Conservation (phyloP, 2,113 vertebrate genomes). For the Echinops telfairi region DNA sequence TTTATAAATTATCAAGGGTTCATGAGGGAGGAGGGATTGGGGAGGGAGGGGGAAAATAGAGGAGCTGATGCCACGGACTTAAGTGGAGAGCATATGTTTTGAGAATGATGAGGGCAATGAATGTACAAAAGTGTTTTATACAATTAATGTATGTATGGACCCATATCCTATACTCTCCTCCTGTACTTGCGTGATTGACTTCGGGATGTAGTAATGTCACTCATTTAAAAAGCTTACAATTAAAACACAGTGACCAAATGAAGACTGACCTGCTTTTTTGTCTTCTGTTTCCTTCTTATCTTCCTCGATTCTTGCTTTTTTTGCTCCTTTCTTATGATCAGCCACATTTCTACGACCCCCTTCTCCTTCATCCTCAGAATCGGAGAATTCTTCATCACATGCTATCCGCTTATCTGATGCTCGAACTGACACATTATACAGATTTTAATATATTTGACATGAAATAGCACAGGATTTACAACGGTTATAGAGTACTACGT, state of each 20-base stretch:
- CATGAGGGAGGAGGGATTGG: no score
- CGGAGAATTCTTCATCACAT: slow-evolving; percentile 96
- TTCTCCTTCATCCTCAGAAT: slow-evolving; percentile 97
- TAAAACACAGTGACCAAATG: background rate
- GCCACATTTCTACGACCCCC: slow-evolving; percentile 93
- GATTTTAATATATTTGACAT: slow-evolving; percentile 19
- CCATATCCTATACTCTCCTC: background rate
- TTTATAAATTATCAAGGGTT: no score
- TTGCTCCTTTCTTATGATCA: slow-evolving; percentile 94
- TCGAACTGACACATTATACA: slow-evolving; percentile 87
- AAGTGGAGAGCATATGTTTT: no score
- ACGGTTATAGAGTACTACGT: background rate
- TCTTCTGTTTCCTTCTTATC: slow-evolving; percentile 94
- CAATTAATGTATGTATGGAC: no score
- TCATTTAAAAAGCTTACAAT: slow-evolving; percentile 20
- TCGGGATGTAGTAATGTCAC: background rate
- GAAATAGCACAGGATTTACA: background rate
- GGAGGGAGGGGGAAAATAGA: no score
- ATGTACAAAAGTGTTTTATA: no score
- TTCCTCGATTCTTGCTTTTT: slow-evolving; percentile 94
- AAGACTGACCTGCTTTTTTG: slow-evolving; percentile 91
- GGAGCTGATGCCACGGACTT: no score
- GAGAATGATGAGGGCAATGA: no score
- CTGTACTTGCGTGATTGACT: background rate
- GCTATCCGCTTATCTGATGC: slow-evolving; percentile 96